phyloP scores from a whole-genome alignment of 2,888 invertebrate genomes.

The Theodoxus fluviatilis region DNA sequence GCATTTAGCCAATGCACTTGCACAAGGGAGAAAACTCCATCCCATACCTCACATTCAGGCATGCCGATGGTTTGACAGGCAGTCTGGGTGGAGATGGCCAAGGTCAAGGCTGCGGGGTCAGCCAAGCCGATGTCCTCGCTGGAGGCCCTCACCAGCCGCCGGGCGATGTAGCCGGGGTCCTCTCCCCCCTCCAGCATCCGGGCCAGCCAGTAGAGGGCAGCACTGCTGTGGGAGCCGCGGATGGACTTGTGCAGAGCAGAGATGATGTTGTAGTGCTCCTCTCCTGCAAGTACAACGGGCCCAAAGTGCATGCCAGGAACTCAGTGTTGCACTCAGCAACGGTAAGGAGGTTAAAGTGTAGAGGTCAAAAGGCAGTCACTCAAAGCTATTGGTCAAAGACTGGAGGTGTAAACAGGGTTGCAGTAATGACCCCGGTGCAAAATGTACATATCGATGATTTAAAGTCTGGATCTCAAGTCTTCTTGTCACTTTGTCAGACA shows the following conservation, averaged over 20 bases:
- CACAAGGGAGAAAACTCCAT: no score
- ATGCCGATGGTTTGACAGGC: conserved; percentile 82
- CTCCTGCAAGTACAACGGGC: conserved; percentile 69
- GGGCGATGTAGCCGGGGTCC: conserved; percentile 79
- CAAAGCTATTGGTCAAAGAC: no score
- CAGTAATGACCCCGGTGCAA: no score
- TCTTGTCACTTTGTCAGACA: no score
- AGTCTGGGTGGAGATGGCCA: conserved; percentile 79
- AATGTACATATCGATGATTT: no score
- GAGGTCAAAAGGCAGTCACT: no score
- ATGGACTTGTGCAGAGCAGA: conserved; percentile 86
- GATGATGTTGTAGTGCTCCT: conserved; percentile 83
- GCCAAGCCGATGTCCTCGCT: conserved; percentile 77
- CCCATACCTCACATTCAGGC: conserved; percentile 81
- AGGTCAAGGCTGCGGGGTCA: conserved; percentile 71
- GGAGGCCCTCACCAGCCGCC: conserved; percentile 78
- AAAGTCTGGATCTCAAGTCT: no score
- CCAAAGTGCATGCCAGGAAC: no score
- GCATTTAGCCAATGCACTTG: no score
- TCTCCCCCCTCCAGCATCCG: conserved; percentile 82
- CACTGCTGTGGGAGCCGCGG: conserved; percentile 81
- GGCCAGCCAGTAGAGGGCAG: conserved; percentile 82
- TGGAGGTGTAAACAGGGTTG: no score
- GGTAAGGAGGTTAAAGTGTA: no score
- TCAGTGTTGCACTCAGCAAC: no score